Base-by-base conservation (phyloP, 2,113 vertebrate species). In the Solea senegalensis region DNA sequence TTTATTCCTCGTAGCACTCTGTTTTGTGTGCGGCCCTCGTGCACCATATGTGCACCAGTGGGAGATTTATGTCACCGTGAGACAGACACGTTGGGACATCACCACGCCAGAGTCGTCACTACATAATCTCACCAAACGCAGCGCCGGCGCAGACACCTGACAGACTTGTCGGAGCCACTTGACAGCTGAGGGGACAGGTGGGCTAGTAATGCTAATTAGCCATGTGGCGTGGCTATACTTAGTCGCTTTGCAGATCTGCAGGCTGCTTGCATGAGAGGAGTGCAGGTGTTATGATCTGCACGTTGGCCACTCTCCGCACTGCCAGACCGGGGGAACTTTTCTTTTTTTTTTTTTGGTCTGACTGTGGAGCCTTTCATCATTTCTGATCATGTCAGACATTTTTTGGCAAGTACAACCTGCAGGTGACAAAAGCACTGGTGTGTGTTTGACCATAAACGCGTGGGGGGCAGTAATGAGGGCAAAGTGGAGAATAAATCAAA, bases 171-270 rank as follows among this genome's bases (percentile, higher is more conserved):
- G 53, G 60, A 74, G 58, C 44, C 53, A 49, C 57, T 84, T 79
- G 76, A 71, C 77, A 70, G 80, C 64, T 69, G 68, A 69, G 45
- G 60, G 57, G 78, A 57, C 56, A 72, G 74, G 56, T 49, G 16
- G 62, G 71, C 62, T 74, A 70, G 76, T 76, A 46, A 90, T 89
- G 80, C 75, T 88, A 84, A 89, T 89, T 82, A 89, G 85, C 82
- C 87, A 86, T 59, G 75, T 76, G 75, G 41, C 10, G 5, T 3
- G 2, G 21, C 67, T 74, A 48, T 41, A 62, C 16, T 44, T 67
- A 21, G 49, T 45, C 13, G 43, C n/a, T 72, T 59, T 49, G 69
- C 64, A 72, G 65, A 78, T n/a, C 69, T 61, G 67, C 9, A 50
- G 67, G 67, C n/a, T 43, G 48, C 13, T 48, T 50, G 41, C 34